Percentiles rank a stretch among this genome's conserved stretches.
These are phyloP conservation scores for Lasioglossum oenotherae DNA, from an alignment of 2,888 invertebrate species.

Conservation along the genomic window DNA sequence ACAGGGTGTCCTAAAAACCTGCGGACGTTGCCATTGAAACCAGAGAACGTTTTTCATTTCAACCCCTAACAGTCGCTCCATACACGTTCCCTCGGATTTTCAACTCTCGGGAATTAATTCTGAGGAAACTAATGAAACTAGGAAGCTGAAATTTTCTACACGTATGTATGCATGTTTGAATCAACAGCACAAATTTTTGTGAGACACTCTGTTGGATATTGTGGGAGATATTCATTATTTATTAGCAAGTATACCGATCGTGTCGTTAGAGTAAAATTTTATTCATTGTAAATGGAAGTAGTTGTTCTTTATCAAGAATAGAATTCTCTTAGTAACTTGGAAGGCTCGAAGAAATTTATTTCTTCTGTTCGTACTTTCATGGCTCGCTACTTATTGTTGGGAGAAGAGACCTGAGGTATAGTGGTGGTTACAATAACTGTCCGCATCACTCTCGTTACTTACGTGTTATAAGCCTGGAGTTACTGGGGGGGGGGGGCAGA, in stretches of 20 bases:
- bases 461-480: not conserved
- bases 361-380: not conserved
- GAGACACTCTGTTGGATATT: not conserved
- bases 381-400: not conserved
- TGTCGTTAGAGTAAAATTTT: not conserved
- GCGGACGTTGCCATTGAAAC: not conserved
- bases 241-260: not conserved
- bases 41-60: not conserved
- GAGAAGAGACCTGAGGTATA: not conserved
- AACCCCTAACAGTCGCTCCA: not conserved
- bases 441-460: not conserved
- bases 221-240: not conserved
- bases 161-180: not conserved
- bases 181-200: not conserved
- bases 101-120: not conserved
- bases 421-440: not conserved
- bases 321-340: not conserved
- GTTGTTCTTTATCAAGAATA: not conserved
- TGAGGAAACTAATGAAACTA: not conserved
- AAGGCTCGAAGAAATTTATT: not conserved
- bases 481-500: not conserved
- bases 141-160: not conserved
- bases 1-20: constrained; percentile 1
- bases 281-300: not conserved
- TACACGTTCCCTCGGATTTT: not conserved